A percentile compares a stretch with the other conserved stretches of the same genome.
Conservation (phyloP, 2,113 vertebrate species). For the Narcine bancroftii region DNA sequence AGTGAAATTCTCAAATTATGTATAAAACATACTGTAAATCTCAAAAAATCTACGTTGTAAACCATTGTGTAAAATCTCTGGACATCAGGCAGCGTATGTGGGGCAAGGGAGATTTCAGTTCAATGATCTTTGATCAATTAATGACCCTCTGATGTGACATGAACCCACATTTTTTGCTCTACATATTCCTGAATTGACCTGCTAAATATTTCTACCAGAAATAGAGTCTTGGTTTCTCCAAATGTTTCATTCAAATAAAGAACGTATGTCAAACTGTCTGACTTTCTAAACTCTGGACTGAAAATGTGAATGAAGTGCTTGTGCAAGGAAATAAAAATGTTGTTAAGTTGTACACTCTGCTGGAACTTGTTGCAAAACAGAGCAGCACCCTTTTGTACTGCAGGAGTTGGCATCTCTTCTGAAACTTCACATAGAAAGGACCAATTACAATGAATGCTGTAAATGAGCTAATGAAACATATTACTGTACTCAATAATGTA, state of each 20-base stretch:
- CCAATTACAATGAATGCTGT: background rate
- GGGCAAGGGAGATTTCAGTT: too few relatives aligned
- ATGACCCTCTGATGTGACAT: too few relatives aligned
- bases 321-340: background rate
- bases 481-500: background rate
- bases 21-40: too few relatives aligned
- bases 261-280: background rate
- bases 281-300: constrained; percentile 3
- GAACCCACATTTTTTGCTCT: too few relatives aligned
- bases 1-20: background rate
- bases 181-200: too few relatives aligned
- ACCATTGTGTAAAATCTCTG: too few relatives aligned
- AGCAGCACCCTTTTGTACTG: background rate
- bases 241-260: background rate
- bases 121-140: too few relatives aligned
- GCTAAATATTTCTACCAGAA: background rate
- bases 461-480: background rate
- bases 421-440: background rate
- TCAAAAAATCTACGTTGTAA: too few relatives aligned
- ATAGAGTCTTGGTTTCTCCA: background rate
- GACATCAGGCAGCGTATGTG: too few relatives aligned
- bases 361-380: background rate
- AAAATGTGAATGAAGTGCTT: constrained; percentile 10
- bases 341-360: background rate
- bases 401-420: background rate